Evolutionary conservation across 2,113 vertebrate genomes (phyloP).

Genomic region (Laterallus jamaicensis): DNA sequence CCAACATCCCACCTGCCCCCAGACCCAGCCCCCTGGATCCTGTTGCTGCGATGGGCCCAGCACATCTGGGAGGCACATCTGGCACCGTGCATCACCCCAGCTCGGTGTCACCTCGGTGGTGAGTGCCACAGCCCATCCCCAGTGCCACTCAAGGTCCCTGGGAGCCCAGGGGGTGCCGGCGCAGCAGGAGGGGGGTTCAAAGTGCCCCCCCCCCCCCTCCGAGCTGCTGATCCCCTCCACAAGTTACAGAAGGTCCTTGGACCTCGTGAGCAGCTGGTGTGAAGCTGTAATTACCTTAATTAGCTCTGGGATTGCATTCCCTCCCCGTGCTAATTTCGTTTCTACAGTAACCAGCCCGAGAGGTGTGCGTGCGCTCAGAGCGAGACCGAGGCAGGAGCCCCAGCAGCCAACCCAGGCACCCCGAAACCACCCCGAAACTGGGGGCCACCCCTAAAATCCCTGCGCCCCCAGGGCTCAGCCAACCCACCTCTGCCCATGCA

Average conservation of each 20-base stretch:
- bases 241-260: constrained; percentile 72
- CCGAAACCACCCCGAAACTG: not conserved
- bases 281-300: constrained; percentile 76
- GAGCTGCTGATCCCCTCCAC: constrained; percentile 34
- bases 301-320: constrained; percentile 71
- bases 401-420: not conserved
- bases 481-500: accelerated
- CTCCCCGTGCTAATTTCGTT: constrained; percentile 69
- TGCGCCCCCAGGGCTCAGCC: not conserved
- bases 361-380: not conserved
- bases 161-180: not conserved
- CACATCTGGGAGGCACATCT: not conserved
- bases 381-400: not conserved
- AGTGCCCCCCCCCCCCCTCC: not conserved
- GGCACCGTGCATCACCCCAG: not conserved
- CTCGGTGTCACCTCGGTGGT: not conserved
- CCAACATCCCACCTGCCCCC: no score
- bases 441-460: not conserved
- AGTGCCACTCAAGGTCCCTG: not conserved
- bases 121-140: not conserved
- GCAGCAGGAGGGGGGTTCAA: not conserved
- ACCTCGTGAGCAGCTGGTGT: constrained; percentile 73
- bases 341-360: constrained; percentile 73
- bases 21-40: not conserved
- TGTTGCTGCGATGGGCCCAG: not conserved